Conservation (phyloP, 2,797 vertebrate genomes). For the Morelia viridis region DNA sequence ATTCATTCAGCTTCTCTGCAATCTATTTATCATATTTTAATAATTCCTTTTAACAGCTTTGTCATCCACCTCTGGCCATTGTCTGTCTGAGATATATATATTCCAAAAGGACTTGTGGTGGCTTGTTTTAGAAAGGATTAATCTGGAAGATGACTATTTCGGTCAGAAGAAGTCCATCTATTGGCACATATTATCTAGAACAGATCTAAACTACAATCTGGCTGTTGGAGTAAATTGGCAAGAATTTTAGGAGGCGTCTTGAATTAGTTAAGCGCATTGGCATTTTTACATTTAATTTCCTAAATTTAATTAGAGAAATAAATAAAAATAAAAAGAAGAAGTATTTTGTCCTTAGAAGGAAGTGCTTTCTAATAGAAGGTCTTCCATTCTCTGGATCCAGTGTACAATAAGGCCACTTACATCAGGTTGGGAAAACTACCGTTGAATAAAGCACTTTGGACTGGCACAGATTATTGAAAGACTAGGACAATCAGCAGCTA, state of each 20-base stretch:
- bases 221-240: not conserved
- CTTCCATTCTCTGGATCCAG: not conserved
- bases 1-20: not conserved
- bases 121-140: not conserved
- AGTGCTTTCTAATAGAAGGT: not conserved
- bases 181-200: not conserved
- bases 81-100: too few species aligned
- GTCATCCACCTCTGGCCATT: too few species aligned
- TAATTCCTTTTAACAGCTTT: too few species aligned
- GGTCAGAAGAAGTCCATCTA: not conserved
- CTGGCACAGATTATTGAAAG: not conserved
- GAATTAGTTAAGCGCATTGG: not conserved
- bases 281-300: not conserved
- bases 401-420: not conserved
- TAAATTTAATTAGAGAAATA: not conserved
- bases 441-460: not conserved
- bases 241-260: not conserved
- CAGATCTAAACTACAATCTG: not conserved
- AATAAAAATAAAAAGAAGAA: not conserved
- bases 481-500: not conserved
- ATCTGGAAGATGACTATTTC: not conserved
- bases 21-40: too few species aligned
- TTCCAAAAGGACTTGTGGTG: not conserved
- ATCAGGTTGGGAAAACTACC: not conserved
- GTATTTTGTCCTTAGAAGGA: too few species aligned